Evolutionary conservation across 2,113 vertebrate species (phyloP).

Genomic region (Bos indicus): DNA sequence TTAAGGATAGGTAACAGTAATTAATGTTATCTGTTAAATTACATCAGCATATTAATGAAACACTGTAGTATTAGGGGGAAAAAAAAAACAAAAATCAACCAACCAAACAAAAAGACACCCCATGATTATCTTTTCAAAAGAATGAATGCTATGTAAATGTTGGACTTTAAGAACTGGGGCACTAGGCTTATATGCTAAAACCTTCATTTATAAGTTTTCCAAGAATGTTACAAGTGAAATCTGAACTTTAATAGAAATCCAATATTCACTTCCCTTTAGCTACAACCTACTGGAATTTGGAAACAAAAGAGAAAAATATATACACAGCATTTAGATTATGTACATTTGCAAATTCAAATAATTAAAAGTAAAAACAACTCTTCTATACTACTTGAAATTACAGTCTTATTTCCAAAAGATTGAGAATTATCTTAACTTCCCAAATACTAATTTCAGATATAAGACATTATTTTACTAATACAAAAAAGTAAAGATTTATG

Average conservation of each 20-base stretch:
- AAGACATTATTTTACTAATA: background rate
- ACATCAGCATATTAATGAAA: background rate
- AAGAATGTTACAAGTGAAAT: conserved; percentile 13
- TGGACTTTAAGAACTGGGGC: background rate
- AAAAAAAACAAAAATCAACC: background rate
- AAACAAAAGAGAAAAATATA: background rate
- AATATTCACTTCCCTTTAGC: background rate
- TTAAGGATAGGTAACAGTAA: background rate
- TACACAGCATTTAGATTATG: background rate
- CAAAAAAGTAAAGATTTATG: background rate
- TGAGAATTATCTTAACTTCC: background rate
- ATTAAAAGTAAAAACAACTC: background rate
- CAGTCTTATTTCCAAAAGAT: conserved; percentile 13
- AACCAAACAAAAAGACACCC: background rate
- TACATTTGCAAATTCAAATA: background rate
- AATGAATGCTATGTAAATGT: conserved; percentile 20
- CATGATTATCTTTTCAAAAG: conserved; percentile 16
- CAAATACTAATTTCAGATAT: background rate
- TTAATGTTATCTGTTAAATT: conserved; percentile 36
- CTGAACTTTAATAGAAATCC: background rate
- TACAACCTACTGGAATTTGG: background rate
- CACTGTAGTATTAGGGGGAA: background rate
- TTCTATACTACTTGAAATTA: conserved; percentile 33
- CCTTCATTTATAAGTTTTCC: conserved; percentile 11
- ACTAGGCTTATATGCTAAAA: background rate